These are phyloP conservation scores for Rhopalosiphum padi DNA, from an alignment of 1,140 invertebrate species.

Conservation along the genomic window DNA sequence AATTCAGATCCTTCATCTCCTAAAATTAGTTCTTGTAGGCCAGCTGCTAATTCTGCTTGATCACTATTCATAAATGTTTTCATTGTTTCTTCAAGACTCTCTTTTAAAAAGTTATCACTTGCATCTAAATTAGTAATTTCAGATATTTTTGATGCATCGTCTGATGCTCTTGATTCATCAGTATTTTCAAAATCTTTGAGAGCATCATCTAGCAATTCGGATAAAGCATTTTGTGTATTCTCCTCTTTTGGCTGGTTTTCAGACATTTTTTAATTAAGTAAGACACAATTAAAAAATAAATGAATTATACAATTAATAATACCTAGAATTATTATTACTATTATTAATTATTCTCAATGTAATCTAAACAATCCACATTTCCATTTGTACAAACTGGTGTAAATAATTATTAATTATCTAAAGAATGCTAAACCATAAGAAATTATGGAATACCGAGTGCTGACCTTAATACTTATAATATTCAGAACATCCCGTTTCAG, in stretches of 20 bases:
- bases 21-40: slow-evolving; percentile 27
- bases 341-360: too few relatives aligned
- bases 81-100: slow-evolving; percentile 52
- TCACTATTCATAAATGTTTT: slow-evolving; percentile 48
- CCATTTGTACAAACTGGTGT: too few relatives aligned
- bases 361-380: too few relatives aligned
- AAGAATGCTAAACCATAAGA: too few relatives aligned
- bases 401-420: not conserved
- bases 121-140: not conserved
- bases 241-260: slow-evolving; percentile 23
- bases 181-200: slow-evolving; percentile 45
- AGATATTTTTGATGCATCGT: not conserved
- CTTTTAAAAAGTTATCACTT: slow-evolving; percentile 25
- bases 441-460: too few relatives aligned
- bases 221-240: slow-evolving; percentile 2
- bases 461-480: not conserved
- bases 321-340: not conserved
- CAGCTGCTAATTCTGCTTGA: slow-evolving; percentile 15
- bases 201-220: slow-evolving; percentile 40
- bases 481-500: not conserved
- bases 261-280: slow-evolving; percentile 12
- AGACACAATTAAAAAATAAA: not conserved
- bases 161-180: not conserved
- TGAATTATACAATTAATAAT: not conserved
- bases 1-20: slow-evolving; percentile 45